These are phyloP conservation scores for Phengaris alcon DNA, from an alignment of 2,888 invertebrate species.

Conservation along the genomic window DNA sequence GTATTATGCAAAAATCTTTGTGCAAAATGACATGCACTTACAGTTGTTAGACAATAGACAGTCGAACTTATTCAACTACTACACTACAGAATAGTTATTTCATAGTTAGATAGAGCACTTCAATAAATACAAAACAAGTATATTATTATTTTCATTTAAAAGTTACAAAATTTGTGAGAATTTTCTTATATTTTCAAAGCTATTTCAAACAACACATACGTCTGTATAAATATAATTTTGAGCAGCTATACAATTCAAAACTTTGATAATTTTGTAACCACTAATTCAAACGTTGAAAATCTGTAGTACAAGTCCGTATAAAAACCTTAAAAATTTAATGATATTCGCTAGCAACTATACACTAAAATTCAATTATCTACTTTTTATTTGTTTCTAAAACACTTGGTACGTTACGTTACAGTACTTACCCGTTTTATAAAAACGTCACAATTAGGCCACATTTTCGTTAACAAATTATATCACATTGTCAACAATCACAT, in stretches of 20 bases:
- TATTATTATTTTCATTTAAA: background rate
- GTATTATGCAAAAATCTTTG: background rate
- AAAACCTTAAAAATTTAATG: slow-evolving; percentile 16
- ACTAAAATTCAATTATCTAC: slow-evolving; percentile 20
- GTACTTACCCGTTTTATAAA: slow-evolving; percentile 43
- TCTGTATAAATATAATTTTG: background rate
- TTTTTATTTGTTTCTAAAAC: slow-evolving; percentile 25
- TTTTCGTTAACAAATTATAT: slow-evolving; percentile 59
- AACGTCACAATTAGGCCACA: slow-evolving; percentile 61
- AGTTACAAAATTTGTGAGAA: background rate
- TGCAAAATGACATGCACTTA: too few relatives aligned
- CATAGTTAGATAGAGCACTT: background rate
- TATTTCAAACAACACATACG: slow-evolving; percentile 1
- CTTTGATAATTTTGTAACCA: background rate
- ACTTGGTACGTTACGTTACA: slow-evolving; percentile 45
- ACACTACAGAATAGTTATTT: background rate
- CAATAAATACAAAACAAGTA: background rate
- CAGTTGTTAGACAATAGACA: background rate
- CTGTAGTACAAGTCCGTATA: slow-evolving; percentile 17
- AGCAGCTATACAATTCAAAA: background rate
- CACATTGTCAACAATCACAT: slow-evolving; percentile 66
- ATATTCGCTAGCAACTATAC: slow-evolving; percentile 3
- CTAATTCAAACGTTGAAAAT: background rate
- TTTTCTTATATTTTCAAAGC: background rate
- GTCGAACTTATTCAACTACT: background rate